phyloP scores from a whole-genome alignment of 2,888 invertebrate genomes.

The Oxystoma pomonae region DNA sequence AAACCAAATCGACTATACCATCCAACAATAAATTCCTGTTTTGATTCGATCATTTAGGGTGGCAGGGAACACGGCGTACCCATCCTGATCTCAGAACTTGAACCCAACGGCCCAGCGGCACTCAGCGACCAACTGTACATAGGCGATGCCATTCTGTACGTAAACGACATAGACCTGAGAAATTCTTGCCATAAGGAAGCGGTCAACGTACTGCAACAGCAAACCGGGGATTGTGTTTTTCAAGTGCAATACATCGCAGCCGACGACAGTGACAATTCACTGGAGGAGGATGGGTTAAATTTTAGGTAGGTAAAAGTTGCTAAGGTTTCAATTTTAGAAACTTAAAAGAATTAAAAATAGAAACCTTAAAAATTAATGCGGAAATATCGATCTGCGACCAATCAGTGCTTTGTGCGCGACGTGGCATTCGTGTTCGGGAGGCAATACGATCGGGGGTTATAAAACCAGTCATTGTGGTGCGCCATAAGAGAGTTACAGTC shows the following conservation, averaged over 20 bases:
- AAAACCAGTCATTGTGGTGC: too few relatives aligned
- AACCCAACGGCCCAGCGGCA: conserved; percentile 73
- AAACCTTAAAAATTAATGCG: too few relatives aligned
- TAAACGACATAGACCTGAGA: conserved; percentile 73
- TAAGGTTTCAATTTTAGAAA: too few relatives aligned
- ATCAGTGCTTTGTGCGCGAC: too few relatives aligned
- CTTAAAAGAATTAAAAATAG: too few relatives aligned
- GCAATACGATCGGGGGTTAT: too few relatives aligned
- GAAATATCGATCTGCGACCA: too few relatives aligned
- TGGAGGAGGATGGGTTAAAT: conserved; percentile 55
- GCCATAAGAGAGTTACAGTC: too few relatives aligned
- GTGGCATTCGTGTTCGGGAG: too few relatives aligned
- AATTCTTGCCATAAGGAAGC: conserved; percentile 79
- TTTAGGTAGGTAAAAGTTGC: too few relatives aligned
- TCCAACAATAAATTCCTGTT: too few relatives aligned
- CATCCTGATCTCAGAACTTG: conserved; percentile 78
- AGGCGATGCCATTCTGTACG: conserved; percentile 79
- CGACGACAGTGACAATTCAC: conserved; percentile 64
- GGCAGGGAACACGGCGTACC: conserved; percentile 85
- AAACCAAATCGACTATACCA: too few relatives aligned
- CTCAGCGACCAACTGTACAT: conserved; percentile 69
- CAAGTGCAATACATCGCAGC: conserved; percentile 74
- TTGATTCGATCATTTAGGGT: conserved; percentile 64
- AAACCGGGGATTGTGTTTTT: conserved; percentile 70
- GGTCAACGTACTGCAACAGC: conserved; percentile 72